phyloP scores from a whole-genome alignment of 2,888 invertebrate species.

The Dasypogon diadema region DNA sequence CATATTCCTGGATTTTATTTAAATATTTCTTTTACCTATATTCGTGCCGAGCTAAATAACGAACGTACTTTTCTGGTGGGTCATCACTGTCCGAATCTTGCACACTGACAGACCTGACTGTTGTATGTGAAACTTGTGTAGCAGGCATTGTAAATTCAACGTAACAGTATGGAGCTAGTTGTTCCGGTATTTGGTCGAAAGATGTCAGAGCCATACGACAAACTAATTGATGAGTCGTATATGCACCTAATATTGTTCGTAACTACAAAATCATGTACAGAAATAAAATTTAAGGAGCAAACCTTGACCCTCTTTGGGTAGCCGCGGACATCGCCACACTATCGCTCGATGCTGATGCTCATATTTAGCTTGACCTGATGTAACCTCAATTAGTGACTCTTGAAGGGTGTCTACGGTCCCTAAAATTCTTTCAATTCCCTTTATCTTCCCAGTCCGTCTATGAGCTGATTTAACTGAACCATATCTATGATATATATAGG shows the following conservation, averaged over 20 bases:
- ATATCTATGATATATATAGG: slow-evolving; percentile 80
- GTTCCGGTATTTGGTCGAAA: slow-evolving; percentile 96
- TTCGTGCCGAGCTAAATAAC: slow-evolving; percentile 95
- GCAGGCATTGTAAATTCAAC: slow-evolving; percentile 99
- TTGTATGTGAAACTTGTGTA: slow-evolving; percentile 94
- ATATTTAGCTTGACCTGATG: slow-evolving; percentile 97
- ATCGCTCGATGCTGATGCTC: slow-evolving; percentile 97
- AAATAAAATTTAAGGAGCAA: slow-evolving; percentile 49
- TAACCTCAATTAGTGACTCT: slow-evolving; percentile 93
- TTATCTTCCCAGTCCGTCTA: slow-evolving; percentile 88
- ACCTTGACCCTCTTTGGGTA: slow-evolving; percentile 99
- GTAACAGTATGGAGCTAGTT: slow-evolving; percentile 86
- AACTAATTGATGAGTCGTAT: slow-evolving; percentile 96
- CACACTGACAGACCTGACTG: slow-evolving; percentile 93
- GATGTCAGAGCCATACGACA: slow-evolving; percentile 95
- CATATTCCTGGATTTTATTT: background rate
- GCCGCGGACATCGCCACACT: slow-evolving; percentile 97
- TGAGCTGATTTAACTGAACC: slow-evolving; percentile 97
- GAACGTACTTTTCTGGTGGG: slow-evolving; percentile 98
- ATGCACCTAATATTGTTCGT: slow-evolving; percentile 79
- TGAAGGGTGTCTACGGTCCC: slow-evolving; percentile 92
- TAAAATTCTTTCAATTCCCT: slow-evolving; percentile 91
- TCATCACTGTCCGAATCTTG: slow-evolving; percentile 86
- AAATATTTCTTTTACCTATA: slow-evolving; percentile 76
- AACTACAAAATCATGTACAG: background rate